These are phyloP conservation scores for Lamellibrachia luymesi DNA, from an alignment of 1,140 invertebrate species.

Conservation along the genomic window DNA sequence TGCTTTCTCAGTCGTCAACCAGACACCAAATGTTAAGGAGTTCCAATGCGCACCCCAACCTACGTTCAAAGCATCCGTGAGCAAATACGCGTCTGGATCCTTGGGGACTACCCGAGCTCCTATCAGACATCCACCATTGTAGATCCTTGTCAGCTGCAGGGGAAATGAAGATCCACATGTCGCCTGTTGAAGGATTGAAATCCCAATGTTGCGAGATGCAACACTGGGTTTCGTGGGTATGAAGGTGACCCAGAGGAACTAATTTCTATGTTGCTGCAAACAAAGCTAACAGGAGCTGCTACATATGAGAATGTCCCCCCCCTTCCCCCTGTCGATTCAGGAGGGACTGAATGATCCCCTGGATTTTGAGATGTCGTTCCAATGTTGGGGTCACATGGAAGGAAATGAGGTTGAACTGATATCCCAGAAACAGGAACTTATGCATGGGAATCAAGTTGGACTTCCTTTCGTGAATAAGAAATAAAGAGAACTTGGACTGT, in stretches of 20 bases:
- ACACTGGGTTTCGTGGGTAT: neutral
- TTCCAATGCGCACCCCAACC: no score
- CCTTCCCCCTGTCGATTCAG: neutral
- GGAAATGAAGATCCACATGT: neutral
- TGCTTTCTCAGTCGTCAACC: no score
- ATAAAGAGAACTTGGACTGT: neutral
- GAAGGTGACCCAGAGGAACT: neutral
- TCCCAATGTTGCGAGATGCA: slow-evolving; percentile 3
- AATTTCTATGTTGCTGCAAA: neutral
- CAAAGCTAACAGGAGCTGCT: neutral
- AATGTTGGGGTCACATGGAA: neutral
- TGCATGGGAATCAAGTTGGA: neutral
- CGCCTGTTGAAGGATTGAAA: neutral
- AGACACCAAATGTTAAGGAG: no score
- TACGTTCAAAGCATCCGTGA: no score
- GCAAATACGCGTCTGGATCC: no score
- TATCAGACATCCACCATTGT: neutral
- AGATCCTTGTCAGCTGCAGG: neutral
- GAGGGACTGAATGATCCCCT: neutral
- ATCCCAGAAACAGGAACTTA: neutral
- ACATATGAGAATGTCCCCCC: neutral
- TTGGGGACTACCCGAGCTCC: no score
- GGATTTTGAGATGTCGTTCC: neutral
- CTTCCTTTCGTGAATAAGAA: neutral
- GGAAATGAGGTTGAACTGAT: neutral